These are phyloP conservation scores for Murina feae DNA, from an alignment of 2,113 vertebrate genomes.

Conservation along the genomic window DNA sequence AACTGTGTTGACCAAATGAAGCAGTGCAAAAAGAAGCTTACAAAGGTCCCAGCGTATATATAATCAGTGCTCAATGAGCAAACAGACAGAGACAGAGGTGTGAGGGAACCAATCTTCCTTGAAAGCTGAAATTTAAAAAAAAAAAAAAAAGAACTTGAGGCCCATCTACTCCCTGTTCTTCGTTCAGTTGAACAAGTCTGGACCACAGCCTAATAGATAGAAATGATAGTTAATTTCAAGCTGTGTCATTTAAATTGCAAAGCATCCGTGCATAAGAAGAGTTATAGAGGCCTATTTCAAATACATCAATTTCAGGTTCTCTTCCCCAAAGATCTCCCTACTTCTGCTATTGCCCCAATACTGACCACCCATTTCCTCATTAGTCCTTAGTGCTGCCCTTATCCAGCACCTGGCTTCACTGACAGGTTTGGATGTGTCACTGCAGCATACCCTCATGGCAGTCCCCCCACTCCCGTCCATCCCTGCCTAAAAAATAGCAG, in stretches of 20 bases:
- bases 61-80: not conserved
- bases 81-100: not conserved
- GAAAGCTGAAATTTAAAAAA: not conserved
- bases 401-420: not conserved
- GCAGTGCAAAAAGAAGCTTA: not conserved
- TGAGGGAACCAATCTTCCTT: not conserved
- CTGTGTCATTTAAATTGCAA: not conserved
- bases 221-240: conserved; percentile 13
- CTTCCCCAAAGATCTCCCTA: not conserved
- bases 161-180: not conserved
- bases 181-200: not conserved
- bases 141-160: not conserved
- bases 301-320: not conserved
- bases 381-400: not conserved
- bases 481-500: not conserved
- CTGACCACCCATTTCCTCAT: not conserved
- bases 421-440: not conserved
- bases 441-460: not conserved
- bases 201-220: not conserved
- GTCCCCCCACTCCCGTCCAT: not conserved
- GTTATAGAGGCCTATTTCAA: not conserved
- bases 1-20: not conserved
- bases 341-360: not conserved
- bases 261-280: not conserved
- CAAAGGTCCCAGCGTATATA: not conserved